Conservation (phyloP, 2,113 vertebrate genomes). For the Bos javanicus region DNA sequence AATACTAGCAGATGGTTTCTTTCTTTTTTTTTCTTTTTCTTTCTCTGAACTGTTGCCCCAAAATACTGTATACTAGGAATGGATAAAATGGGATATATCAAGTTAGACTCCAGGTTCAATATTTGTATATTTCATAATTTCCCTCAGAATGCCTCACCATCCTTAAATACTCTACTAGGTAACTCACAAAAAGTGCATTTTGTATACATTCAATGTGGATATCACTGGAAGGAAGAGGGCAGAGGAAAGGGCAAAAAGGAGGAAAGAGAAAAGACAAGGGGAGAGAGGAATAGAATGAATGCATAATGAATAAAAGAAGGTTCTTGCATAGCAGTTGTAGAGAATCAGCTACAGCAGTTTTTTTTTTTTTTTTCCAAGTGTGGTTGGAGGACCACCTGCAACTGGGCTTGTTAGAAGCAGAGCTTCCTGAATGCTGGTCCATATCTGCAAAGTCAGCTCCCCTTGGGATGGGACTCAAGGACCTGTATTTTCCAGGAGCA, state of each 20-base stretch:
- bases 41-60: background rate
- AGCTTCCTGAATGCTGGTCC: background rate
- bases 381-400: background rate
- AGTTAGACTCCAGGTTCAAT: background rate
- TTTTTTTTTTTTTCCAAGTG: background rate
- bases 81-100: background rate
- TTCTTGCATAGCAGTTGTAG: background rate
- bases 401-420: background rate
- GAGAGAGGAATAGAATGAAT: background rate
- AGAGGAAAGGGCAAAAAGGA: background rate
- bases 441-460: background rate
- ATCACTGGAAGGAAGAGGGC: background rate
- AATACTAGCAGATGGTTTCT: background rate
- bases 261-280: background rate
- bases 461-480: background rate
- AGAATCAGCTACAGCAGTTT: background rate
- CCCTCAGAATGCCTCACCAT: background rate
- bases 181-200: background rate
- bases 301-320: background rate
- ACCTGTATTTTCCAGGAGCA: background rate
- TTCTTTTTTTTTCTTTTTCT: slow-evolving; percentile 21
- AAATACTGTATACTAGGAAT: background rate
- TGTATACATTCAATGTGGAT: background rate
- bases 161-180: background rate
- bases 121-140: background rate